These are phyloP conservation scores for Prietella phreatophila DNA, from an alignment of 2,113 vertebrate species.

Conservation along the genomic window DNA sequence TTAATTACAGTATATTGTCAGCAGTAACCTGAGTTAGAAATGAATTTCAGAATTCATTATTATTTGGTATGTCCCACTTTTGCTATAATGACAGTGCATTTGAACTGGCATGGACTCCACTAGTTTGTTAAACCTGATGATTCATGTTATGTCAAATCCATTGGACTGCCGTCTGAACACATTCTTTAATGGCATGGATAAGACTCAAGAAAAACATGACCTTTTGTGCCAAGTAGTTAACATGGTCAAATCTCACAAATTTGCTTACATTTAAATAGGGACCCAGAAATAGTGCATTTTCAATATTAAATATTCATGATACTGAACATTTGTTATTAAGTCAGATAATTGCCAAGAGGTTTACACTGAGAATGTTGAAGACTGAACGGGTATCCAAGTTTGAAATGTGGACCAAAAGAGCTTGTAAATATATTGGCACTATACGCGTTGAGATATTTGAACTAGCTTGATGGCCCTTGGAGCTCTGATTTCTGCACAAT, in stretches of 20 bases:
- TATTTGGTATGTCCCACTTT: background rate
- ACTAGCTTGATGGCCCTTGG: too few species aligned
- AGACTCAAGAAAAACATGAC: background rate
- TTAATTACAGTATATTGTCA: background rate
- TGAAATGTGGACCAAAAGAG: too few species aligned
- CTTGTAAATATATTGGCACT: too few species aligned
- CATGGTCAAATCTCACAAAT: too few species aligned
- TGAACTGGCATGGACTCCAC: background rate
- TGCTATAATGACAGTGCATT: background rate
- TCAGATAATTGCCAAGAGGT: too few species aligned
- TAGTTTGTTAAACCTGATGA: background rate
- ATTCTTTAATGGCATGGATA: background rate
- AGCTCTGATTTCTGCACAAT: too few species aligned
- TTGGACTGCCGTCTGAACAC: background rate
- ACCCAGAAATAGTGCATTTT: too few species aligned
- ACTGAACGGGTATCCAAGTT: too few species aligned
- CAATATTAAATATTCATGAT: background rate
- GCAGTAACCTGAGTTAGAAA: background rate
- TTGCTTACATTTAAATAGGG: too few species aligned
- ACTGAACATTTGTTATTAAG: background rate
- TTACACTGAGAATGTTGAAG: too few species aligned
- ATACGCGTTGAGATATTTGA: too few species aligned
- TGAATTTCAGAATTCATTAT: background rate
- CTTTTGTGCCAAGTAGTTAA: too few species aligned
- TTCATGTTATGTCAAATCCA: background rate